phyloP scores from a whole-genome alignment of 2,113 vertebrate genomes.

The Lepidiolamprologus cunningtoni region DNA sequence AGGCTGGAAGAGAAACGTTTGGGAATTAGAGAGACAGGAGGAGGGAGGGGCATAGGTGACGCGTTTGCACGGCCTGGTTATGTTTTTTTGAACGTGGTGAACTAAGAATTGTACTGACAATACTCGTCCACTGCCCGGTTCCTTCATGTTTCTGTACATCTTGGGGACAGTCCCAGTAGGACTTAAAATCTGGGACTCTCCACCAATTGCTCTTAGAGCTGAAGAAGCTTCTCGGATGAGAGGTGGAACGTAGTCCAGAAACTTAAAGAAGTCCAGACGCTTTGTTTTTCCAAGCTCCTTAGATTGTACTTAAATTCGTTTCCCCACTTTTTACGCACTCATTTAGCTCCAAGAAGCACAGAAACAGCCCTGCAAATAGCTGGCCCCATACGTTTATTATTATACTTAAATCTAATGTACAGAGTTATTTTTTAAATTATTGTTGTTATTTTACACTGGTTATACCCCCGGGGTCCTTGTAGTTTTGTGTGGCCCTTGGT shows the following conservation, averaged over 20 bases:
- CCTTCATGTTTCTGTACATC: not conserved
- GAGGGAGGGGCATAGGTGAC: conserved; percentile 6
- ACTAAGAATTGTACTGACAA: not conserved
- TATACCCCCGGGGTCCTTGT: accelerated
- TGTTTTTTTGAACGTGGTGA: not conserved
- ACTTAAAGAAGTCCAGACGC: not conserved
- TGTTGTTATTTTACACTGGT: no score
- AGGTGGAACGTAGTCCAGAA: not conserved
- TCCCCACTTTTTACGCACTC: not conserved
- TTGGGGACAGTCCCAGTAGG: not conserved
- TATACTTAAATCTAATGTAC: not conserved
- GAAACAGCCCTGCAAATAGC: not conserved
- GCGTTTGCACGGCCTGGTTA: not conserved
- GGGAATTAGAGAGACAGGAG: not conserved
- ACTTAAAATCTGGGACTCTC: not conserved
- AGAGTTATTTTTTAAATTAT: not conserved
- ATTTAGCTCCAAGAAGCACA: not conserved
- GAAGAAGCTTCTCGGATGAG: not conserved
- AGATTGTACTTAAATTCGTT: not conserved
- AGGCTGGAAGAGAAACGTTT: not conserved
- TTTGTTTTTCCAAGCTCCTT: not conserved
- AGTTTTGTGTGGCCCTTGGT: not conserved
- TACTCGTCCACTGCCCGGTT: not conserved
- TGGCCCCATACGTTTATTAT: accelerated
- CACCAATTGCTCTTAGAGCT: not conserved